Base-by-base conservation (phyloP, 2,888 invertebrate species). In the Tigriopus californicus region DNA sequence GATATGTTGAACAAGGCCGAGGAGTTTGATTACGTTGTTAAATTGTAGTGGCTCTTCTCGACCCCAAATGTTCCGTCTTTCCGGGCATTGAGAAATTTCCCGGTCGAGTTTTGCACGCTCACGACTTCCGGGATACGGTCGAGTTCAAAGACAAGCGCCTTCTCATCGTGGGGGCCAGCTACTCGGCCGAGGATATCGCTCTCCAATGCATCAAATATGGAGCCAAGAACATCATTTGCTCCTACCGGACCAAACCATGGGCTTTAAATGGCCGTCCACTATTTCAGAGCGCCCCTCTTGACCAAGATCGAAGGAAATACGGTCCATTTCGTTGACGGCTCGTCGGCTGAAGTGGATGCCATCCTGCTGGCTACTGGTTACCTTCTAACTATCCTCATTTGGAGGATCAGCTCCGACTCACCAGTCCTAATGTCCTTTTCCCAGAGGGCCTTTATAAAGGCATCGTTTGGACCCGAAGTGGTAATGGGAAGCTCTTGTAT, bases 1-100 rank as follows among this genome's bases (percentile, higher is more conserved):
- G 25, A 60, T 18, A 59, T 53, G 13, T 15, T 18, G 12, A 25
- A 3, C 2, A 33, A 33, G 15, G n/a, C 33, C 22, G 40, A 58
- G n/a, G 24, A n/a, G 12, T 56, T 55, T 64, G 74, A 75, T 62
- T 73, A 70, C 6, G 73, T 75, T 1, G 67, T 76, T 67, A 67
- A 75, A 6, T 74, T 74, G 63, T 70, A 69, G 1, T 75, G 75
- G 2, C 75, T 74, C 62, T 74, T 74, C 63, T 69, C 69, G 0
- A 66, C 68, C 47, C 74, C 75, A 0, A 64, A 70, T 56, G 62
- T 66, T 42, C 74, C 75, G 1, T 56, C 65, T 8, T 68, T 75
- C 62, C 66, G 2, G 74, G 73, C 10, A 65, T 71, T 55, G 70
- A 68, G 0, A 65, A 48, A 1, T 72, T 72, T 62, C 58, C 62